Percentiles rank a stretch among this genome's conserved stretches.
Evolutionary conservation across 2,888 invertebrate genomes (phyloP).

Genomic region (Spodoptera exigua): DNA sequence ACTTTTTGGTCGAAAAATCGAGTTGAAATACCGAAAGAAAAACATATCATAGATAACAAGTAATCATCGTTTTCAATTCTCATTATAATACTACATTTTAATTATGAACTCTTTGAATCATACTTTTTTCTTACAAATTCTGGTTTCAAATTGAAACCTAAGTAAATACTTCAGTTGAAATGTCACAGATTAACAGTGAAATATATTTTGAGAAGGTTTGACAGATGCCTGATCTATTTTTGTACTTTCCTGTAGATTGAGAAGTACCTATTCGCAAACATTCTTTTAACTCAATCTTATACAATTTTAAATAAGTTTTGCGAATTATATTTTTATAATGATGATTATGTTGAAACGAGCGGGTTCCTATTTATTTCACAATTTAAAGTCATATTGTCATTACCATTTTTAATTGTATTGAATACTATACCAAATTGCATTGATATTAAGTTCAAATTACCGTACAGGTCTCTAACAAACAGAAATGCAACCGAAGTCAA

Average conservation of each 20-base stretch:
- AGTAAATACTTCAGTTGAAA: constrained; percentile 16
- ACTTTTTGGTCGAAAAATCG: too few relatives aligned
- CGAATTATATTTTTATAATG: too few relatives aligned
- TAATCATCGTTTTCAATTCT: background rate
- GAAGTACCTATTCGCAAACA: too few relatives aligned
- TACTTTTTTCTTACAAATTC: constrained; percentile 15
- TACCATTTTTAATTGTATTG: constrained; percentile 5
- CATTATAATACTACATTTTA: too few relatives aligned
- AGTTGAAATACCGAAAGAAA: too few relatives aligned
- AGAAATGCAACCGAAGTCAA: constrained; percentile 44
- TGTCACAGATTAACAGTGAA: constrained; percentile 23
- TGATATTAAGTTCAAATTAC: constrained; percentile 20
- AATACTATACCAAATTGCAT: constrained; percentile 15
- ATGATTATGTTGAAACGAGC: too few relatives aligned
- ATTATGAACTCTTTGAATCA: too few relatives aligned
- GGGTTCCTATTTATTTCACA: too few relatives aligned
- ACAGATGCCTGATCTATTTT: constrained; percentile 46
- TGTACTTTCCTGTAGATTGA: constrained; percentile 30
- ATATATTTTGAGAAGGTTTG: constrained; percentile 41
- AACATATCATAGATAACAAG: background rate
- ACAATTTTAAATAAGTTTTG: too few relatives aligned
- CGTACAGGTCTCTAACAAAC: constrained; percentile 20
- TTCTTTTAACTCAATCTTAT: too few relatives aligned
- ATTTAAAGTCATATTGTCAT: too few relatives aligned
- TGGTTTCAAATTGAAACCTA: constrained; percentile 29